Conservation (phyloP, 2,888 invertebrate species). For the Ditylenchus weischeri region DNA sequence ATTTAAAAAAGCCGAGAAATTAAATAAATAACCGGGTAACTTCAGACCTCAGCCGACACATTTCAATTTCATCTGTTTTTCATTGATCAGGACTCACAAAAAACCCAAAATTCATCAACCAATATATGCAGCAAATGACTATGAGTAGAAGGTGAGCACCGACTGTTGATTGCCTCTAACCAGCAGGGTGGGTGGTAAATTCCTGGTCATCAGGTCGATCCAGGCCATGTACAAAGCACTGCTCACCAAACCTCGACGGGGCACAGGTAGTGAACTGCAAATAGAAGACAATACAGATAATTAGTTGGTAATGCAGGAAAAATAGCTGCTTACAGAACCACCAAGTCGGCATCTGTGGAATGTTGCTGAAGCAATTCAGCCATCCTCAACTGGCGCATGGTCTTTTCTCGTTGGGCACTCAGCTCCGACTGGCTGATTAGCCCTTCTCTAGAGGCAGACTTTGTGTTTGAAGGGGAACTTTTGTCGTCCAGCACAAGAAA, state of each 20-base stretch:
- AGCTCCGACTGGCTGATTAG: constrained; percentile 45
- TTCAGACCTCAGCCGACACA: too few relatives aligned
- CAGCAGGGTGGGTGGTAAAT: constrained; percentile 79
- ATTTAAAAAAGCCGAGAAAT: too few relatives aligned
- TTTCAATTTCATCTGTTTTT: too few relatives aligned
- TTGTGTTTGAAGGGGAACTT: too few relatives aligned
- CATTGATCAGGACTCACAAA: too few relatives aligned
- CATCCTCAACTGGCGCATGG: constrained; percentile 75
- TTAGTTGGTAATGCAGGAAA: neutral
- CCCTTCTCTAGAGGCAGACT: constrained; percentile 14
- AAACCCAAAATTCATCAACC: too few relatives aligned
- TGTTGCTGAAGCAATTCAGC: constrained; percentile 79
- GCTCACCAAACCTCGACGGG: constrained; percentile 76
- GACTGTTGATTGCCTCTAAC: constrained; percentile 64
- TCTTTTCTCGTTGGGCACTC: constrained; percentile 49
- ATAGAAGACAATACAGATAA: neutral
- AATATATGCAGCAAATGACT: neutral
- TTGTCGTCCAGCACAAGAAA: constrained; percentile 2
- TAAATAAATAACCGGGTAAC: too few relatives aligned
- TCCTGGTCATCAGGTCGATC: constrained; percentile 81
- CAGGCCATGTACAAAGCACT: constrained; percentile 92
- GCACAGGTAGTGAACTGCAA: constrained; percentile 82
- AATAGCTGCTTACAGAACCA: constrained; percentile 77
- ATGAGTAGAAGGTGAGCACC: constrained; percentile 64
- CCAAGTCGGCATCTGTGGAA: constrained; percentile 76